A percentile compares a stretch with the other conserved stretches of the same genome.
Conservation (phyloP, 2,888 invertebrate genomes). For the Chrysolina haemoptera region DNA sequence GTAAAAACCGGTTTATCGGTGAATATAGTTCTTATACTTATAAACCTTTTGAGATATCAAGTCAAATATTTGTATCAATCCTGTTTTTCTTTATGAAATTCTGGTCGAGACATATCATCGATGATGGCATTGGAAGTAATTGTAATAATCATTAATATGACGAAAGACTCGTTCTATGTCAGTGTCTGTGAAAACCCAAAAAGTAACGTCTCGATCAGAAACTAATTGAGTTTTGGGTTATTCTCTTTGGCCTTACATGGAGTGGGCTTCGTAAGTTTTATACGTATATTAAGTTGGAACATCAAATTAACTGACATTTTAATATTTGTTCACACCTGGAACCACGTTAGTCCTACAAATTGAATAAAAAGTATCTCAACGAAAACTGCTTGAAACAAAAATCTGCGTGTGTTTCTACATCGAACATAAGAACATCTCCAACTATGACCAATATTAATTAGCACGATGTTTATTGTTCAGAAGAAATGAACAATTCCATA, state of each 20-base stretch:
- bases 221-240: neutral
- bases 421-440: neutral
- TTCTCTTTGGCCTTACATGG: neutral
- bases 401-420: neutral
- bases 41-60: neutral
- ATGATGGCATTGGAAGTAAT: slow-evolving; percentile 13
- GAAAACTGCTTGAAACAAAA: too few species aligned
- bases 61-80: neutral
- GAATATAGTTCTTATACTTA: neutral
- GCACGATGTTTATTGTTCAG: neutral
- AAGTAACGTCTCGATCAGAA: slow-evolving; percentile 7
- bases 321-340: neutral
- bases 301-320: neutral
- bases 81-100: neutral
- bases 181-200: slow-evolving; percentile 7
- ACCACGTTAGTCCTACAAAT: neutral
- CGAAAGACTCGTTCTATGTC: neutral
- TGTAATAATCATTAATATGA: slow-evolving; percentile 16
- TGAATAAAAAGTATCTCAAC: too few species aligned
- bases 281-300: neutral
- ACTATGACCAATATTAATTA: neutral
- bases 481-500: slow-evolving; percentile 3
- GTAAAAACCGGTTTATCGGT: neutral
- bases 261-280: neutral
- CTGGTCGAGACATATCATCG: neutral